Evolutionary conservation across 2,113 vertebrate species (phyloP), one percentile per base, ranked within the genome.

Genomic region (Dissostichus mawsoni): DNA sequence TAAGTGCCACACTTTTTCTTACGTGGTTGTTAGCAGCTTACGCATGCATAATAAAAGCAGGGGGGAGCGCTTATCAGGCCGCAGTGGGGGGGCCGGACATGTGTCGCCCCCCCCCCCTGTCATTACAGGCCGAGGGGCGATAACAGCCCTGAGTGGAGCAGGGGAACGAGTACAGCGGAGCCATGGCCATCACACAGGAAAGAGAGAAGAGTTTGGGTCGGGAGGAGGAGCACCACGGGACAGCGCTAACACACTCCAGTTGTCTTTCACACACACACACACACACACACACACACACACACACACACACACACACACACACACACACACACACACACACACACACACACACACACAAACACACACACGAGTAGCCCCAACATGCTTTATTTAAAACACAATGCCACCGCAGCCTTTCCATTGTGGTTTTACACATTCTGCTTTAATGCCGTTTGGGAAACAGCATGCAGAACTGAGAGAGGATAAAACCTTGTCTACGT

Each of bases 81-180:
- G 59, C 89, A 84, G 88, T 76, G 77, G 89, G 90, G 81, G 75
- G 69, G 72, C 87, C 62, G 86, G 90, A 93, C 90, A 92, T 85
- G 83, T 90, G 90, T 90, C 73, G 73, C 75, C 83, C 69, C 29
- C 3, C 29, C 20, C 20, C 29, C 29, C 84, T 74, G 84, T 89
- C 84, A 78, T 90, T 93, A 88, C 82, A 74, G 87, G 81, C 83
- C 55, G 64, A 58, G 82, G 25, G 18, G 44, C 14, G 81, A 92
- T 89, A 90, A 90, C 81, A 20, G 45, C 64, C 59, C 56, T 87
- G 81, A 86, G 87, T 69, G 86, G 74, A 8, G 64, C 84, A 65
- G 76, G 66, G 62, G 84, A 84, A 89, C 76, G 58, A 9, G 68
- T 61, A 11, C 59, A 56, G 68, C 53, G 16, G 61, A 62, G 76